Conservation (phyloP, 2,113 vertebrate genomes). For the Neodontobutis hainanensis region DNA sequence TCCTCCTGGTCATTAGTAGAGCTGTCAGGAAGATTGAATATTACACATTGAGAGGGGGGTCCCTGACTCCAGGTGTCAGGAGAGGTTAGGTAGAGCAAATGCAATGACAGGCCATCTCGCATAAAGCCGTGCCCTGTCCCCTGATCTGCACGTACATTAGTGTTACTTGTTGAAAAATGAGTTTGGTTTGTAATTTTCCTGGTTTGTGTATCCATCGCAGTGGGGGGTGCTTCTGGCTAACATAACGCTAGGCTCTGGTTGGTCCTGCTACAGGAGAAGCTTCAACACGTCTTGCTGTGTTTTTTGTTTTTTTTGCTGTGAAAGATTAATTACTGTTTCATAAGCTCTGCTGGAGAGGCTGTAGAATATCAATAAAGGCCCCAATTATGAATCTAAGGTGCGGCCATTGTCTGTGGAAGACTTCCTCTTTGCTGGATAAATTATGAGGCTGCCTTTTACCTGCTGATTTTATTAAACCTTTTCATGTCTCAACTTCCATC, state of each 20-base stretch:
- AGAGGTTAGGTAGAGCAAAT: constrained; percentile 77
- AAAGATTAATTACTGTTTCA: constrained; percentile 68
- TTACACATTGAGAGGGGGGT: constrained; percentile 78
- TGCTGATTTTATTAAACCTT: constrained; percentile 75
- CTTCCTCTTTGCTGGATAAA: constrained; percentile 69
- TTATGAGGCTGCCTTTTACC: constrained; percentile 70
- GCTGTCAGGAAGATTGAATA: constrained; percentile 84
- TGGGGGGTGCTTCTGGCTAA: constrained; percentile 19
- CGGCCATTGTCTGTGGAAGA: constrained; percentile 64
- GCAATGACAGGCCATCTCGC: constrained; percentile 65
- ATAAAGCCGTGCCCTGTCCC: constrained; percentile 42
- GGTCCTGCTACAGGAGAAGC: constrained; percentile 23
- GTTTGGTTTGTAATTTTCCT: constrained; percentile 63
- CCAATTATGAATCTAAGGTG: constrained; percentile 66
- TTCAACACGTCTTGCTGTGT: constrained; percentile 22
- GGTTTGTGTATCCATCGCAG: constrained; percentile 58
- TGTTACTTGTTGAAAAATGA: constrained; percentile 64
- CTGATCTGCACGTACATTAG: constrained; percentile 47
- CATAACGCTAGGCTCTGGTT: constrained; percentile 24
- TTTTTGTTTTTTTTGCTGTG: neutral
- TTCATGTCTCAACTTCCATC: constrained; percentile 74
- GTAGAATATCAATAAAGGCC: constrained; percentile 73
- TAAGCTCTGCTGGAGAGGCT: constrained; percentile 43
- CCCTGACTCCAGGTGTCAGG: constrained; percentile 73
- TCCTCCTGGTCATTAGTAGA: constrained; percentile 82